Evolutionary conservation across 1,140 invertebrate genomes (phyloP).

Genomic region (Pseudomyrmex pallidus): DNA sequence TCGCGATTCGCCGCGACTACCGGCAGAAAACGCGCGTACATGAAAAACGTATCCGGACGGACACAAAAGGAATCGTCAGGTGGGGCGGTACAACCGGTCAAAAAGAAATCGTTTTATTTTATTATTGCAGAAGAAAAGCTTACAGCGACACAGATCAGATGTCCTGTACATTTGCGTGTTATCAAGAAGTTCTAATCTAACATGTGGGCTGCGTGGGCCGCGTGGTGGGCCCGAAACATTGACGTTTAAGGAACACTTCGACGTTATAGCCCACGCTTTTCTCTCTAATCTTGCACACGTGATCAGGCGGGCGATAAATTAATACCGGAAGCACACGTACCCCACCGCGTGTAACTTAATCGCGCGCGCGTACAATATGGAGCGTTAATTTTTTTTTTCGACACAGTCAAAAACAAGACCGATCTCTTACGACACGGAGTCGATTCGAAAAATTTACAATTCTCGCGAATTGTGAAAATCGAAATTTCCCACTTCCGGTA

Average conservation of each 20-base stretch:
- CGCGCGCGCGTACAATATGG: not conserved
- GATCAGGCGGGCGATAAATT: constrained; percentile 63
- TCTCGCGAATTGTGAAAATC: not conserved
- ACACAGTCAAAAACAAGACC: not conserved
- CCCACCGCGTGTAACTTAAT: not conserved
- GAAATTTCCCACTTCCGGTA: not conserved
- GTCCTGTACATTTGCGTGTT: constrained; percentile 24
- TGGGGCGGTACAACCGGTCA: not conserved
- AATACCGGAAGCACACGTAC: not conserved
- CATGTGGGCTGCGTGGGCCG: constrained; percentile 62
- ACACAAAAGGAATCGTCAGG: not conserved
- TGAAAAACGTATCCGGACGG: constrained; percentile 4
- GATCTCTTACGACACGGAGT: not conserved
- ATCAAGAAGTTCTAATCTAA: constrained; percentile 66
- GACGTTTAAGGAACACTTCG: constrained; percentile 68
- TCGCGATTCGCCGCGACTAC: constrained; percentile 53
- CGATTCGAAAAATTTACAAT: not conserved
- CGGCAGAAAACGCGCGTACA: not conserved
- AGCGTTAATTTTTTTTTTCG: constrained; percentile 16
- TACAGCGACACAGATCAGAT: not conserved
- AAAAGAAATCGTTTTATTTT: constrained; percentile 5
- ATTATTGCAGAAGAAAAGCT: not conserved
- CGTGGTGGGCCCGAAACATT: constrained; percentile 47
- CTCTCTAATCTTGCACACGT: constrained; percentile 61
- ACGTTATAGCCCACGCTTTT: constrained; percentile 64